These are phyloP conservation scores for Nixonia krombeini DNA, from an alignment of 1,140 invertebrate species.

Conservation along the genomic window DNA sequence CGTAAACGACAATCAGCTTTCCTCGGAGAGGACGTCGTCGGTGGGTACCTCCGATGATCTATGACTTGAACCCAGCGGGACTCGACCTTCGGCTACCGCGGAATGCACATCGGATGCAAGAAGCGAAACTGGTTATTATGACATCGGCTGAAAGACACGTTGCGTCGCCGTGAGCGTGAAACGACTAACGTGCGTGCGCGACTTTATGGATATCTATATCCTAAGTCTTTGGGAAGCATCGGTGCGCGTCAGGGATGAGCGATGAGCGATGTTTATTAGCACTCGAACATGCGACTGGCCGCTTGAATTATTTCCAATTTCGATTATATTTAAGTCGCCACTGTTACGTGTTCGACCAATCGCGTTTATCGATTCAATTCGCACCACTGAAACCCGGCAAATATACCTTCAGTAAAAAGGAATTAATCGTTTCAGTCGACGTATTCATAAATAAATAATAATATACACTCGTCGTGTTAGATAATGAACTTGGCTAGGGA, in stretches of 20 bases:
- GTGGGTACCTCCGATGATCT: slow-evolving; percentile 48
- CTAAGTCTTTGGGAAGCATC: slow-evolving; percentile 51
- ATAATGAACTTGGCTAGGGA: no score
- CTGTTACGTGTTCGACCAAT: no score
- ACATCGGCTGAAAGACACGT: slow-evolving; percentile 51
- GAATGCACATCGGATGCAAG: slow-evolving; percentile 48
- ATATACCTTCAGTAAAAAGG: no score
- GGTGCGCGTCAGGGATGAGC: slow-evolving; percentile 46
- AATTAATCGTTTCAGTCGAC: no score
- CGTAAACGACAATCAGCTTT: slow-evolving; percentile 61
- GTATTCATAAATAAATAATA: no score
- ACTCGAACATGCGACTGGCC: no score
- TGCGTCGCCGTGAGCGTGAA: slow-evolving; percentile 31
- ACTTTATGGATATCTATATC: slow-evolving; percentile 32
- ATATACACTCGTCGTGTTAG: no score
- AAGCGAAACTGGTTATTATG: slow-evolving; percentile 61
- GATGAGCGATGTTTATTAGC: slow-evolving; percentile 64
- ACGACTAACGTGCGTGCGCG: slow-evolving; percentile 2
- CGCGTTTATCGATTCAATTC: no score
- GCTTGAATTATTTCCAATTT: no score
- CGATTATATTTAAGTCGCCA: no score
- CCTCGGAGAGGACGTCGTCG: slow-evolving; percentile 31
- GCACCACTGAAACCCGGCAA: no score
- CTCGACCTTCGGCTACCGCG: slow-evolving; percentile 45
- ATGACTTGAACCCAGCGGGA: slow-evolving; percentile 39